phyloP scores from a whole-genome alignment of 2,888 invertebrate genomes.

The Horisme vitalbata region DNA sequence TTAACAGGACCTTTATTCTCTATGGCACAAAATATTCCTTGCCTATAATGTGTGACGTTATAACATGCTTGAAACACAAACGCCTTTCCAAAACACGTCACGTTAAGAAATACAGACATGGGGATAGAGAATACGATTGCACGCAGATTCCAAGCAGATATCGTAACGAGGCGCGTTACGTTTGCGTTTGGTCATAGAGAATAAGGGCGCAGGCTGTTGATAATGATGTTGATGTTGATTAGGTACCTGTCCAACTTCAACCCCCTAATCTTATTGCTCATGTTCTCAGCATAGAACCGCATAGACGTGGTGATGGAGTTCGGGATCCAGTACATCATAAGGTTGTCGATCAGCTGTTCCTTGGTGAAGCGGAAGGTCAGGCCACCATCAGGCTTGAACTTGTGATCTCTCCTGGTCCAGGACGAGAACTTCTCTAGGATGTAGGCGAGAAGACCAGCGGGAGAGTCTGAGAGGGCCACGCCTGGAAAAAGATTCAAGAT shows the following conservation, averaged over 20 bases:
- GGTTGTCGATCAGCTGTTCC: constrained; percentile 89
- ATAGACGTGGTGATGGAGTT: constrained; percentile 89
- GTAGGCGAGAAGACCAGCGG: constrained; percentile 91
- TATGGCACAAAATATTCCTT: too few relatives aligned
- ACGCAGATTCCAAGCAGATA: too few relatives aligned
- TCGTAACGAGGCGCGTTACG: too few relatives aligned
- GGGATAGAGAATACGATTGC: too few relatives aligned
- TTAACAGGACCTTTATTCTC: too few relatives aligned
- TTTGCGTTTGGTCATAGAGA: too few relatives aligned
- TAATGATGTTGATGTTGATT: background rate
- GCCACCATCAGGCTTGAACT: constrained; percentile 85
- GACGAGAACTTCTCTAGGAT: constrained; percentile 93
- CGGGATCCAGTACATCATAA: constrained; percentile 93
- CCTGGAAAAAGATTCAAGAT: constrained; percentile 41
- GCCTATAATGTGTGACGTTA: too few relatives aligned
- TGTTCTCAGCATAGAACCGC: constrained; percentile 87
- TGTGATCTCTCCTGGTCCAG: constrained; percentile 84
- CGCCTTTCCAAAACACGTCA: too few relatives aligned
- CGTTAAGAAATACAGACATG: too few relatives aligned
- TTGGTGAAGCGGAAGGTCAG: constrained; percentile 84
- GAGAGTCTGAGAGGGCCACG: constrained; percentile 86
- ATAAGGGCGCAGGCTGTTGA: too few relatives aligned
- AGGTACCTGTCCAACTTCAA: constrained; percentile 59
- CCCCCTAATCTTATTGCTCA: constrained; percentile 50
- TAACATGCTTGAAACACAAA: too few relatives aligned